Percentiles rank a stretch among this genome's conserved stretches.
Conservation (phyloP, 2,113 vertebrate species). For the Archocentrus centrarchus region DNA sequence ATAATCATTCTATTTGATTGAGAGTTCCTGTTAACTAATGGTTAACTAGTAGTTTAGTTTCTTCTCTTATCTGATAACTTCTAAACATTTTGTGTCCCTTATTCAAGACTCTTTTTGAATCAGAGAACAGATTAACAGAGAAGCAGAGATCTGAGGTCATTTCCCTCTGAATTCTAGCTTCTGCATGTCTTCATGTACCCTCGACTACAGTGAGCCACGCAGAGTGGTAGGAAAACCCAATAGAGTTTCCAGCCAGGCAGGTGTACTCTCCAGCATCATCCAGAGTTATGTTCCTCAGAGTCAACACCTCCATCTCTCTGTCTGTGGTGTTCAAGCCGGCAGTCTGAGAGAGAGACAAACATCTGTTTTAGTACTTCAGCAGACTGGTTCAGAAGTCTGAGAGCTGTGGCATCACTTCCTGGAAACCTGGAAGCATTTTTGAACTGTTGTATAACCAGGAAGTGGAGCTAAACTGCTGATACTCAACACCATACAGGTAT, state of each 20-base stretch:
- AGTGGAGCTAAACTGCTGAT: not conserved
- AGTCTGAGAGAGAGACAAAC: constrained; percentile 73
- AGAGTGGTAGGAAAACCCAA: constrained; percentile 90
- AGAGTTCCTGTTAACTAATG: not conserved
- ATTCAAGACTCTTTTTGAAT: not conserved
- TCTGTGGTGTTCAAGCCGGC: constrained; percentile 91
- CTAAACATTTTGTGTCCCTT: not conserved
- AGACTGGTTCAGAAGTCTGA: too few species aligned
- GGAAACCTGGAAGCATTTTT: too few species aligned
- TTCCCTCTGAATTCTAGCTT: not conserved
- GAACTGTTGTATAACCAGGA: too few species aligned
- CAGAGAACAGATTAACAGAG: not conserved
- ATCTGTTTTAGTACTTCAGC: not conserved
- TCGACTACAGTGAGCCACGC: constrained; percentile 93
- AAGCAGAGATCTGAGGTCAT: not conserved
- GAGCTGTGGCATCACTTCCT: too few species aligned
- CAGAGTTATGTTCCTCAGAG: constrained; percentile 89
- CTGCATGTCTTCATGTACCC: constrained; percentile 73
- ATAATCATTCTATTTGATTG: too few species aligned
- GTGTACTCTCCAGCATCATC: constrained; percentile 93
- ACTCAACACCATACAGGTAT: not conserved
- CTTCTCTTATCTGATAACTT: not conserved
- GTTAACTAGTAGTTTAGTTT: not conserved
- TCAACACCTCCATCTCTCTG: constrained; percentile 91
- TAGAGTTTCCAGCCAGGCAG: constrained; percentile 93